Percentiles rank a stretch among this genome's conserved stretches.
phyloP scores from a whole-genome alignment of 2,113 vertebrate species.

The Microcebus jonahi region DNA sequence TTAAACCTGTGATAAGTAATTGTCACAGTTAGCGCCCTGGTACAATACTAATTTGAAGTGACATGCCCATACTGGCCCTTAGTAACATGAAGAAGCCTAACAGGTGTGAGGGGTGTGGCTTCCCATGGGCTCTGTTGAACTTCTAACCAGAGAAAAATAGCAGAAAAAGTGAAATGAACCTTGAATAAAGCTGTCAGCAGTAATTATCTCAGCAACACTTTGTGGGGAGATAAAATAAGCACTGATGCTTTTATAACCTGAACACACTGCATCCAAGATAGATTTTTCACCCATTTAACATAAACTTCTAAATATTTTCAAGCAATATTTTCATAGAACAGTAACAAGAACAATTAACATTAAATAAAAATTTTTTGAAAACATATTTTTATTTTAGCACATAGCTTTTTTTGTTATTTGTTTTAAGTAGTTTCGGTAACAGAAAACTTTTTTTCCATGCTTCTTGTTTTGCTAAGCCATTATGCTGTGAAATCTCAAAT shows the following conservation, averaged over 20 bases:
- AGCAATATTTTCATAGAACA: slow-evolving; percentile 48
- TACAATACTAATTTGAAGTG: slow-evolving; percentile 89
- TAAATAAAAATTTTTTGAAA: slow-evolving; percentile 78
- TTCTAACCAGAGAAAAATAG: slow-evolving; percentile 90
- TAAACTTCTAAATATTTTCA: slow-evolving; percentile 82
- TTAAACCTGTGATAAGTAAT: slow-evolving; percentile 91
- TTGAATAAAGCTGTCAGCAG: slow-evolving; percentile 97
- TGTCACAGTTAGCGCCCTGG: slow-evolving; percentile 88
- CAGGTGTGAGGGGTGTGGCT: slow-evolving; percentile 93
- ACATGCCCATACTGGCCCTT: slow-evolving; percentile 87
- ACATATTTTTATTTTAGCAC: slow-evolving; percentile 47
- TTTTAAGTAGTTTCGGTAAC: slow-evolving; percentile 30
- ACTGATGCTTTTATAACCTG: slow-evolving; percentile 87
- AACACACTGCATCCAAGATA: slow-evolving; percentile 81
- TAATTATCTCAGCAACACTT: slow-evolving; percentile 96
- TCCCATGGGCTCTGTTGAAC: slow-evolving; percentile 87
- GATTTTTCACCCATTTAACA: slow-evolving; percentile 83
- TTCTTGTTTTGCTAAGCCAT: slow-evolving; percentile 68
- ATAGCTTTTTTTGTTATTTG: slow-evolving; percentile 33
- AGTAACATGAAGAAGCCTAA: slow-evolving; percentile 90
- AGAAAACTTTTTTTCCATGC: slow-evolving; percentile 27
- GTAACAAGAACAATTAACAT: slow-evolving; percentile 76
- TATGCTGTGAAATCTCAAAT: slow-evolving; percentile 72
- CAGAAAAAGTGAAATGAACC: slow-evolving; percentile 93
- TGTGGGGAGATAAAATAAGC: slow-evolving; percentile 88